These are phyloP conservation scores for Acrobeloides nanus DNA, from an alignment of 2,888 invertebrate species.

Conservation along the genomic window DNA sequence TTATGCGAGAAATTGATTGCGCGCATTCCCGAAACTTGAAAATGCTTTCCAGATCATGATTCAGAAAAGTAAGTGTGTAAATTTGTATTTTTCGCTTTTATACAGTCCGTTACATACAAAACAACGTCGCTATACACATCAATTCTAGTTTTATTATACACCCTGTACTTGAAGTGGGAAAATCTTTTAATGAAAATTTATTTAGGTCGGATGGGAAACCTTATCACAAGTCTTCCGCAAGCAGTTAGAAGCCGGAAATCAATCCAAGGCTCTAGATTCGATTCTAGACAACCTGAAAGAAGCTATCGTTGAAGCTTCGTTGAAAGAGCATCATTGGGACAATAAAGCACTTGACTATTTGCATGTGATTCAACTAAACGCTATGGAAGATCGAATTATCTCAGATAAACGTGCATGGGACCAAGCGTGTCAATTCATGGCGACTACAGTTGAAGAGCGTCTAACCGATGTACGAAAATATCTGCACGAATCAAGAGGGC, in stretches of 20 bases:
- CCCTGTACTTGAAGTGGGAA: too few relatives aligned
- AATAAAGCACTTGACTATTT: constrained; percentile 65
- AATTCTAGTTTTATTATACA: too few relatives aligned
- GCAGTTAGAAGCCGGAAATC: constrained; percentile 28
- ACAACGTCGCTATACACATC: too few relatives aligned
- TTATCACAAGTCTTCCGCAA: constrained; percentile 66
- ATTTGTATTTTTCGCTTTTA: too few relatives aligned
- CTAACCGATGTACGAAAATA: constrained; percentile 55
- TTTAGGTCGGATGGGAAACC: constrained; percentile 70
- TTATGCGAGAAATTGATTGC: too few relatives aligned
- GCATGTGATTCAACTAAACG: constrained; percentile 87
- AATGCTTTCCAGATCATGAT: too few relatives aligned
- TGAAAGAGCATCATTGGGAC: constrained; percentile 85
- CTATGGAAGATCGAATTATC: constrained; percentile 79
- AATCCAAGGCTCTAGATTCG: constrained; percentile 60
- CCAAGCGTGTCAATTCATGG: constrained; percentile 74
- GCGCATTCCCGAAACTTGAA: too few relatives aligned
- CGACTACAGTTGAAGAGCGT: constrained; percentile 71
- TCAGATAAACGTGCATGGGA: constrained; percentile 86
- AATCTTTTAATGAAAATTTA: neutral
- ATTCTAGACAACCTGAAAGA: constrained; percentile 87
- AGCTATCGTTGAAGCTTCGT: constrained; percentile 78
- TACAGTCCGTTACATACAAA: too few relatives aligned
- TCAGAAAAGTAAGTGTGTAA: too few relatives aligned
- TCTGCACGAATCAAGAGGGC: constrained; percentile 69